These are phyloP conservation scores for Drosophila neutralis DNA, from an alignment of 2,888 invertebrate genomes.

Conservation along the genomic window DNA sequence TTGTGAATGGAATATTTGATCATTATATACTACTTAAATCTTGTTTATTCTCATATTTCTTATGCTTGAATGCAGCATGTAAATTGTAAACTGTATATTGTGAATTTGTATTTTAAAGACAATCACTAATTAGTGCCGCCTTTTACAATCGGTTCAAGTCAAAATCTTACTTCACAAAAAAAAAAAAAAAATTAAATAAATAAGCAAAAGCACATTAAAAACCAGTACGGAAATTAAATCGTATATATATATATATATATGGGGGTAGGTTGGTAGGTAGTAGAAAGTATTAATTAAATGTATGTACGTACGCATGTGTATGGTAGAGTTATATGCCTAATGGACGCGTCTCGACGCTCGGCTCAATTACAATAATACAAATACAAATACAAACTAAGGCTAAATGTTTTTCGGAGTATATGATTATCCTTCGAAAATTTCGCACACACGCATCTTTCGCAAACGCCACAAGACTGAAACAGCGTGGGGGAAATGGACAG, in stretches of 20 bases:
- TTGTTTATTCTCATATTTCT: conserved; percentile 39
- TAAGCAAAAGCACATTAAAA: conserved; percentile 9
- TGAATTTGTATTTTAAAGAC: conserved; percentile 33
- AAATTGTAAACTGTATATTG: conserved; percentile 21
- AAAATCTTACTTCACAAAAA: conserved; percentile 20
- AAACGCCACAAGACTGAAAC: conserved; percentile 2
- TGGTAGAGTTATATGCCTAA: conserved; percentile 35
- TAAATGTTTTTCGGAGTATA: conserved; percentile 36
- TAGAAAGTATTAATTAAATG: conserved; percentile 24
- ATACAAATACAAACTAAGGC: conserved; percentile 53
- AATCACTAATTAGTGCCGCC: conserved; percentile 18
- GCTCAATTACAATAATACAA: conserved; percentile 55
- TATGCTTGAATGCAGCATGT: conserved; percentile 22
- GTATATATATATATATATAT: conserved; percentile 17
- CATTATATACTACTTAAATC: conserved; percentile 56
- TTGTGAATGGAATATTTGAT: conserved; percentile 52
- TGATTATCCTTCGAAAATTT: conserved; percentile 12
- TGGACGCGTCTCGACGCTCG: conserved; percentile 44
- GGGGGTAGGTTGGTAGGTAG: conserved; percentile 4
- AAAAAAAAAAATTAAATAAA: conserved; percentile 9
- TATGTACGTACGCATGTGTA: conserved; percentile 36
- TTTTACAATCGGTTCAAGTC: conserved; percentile 28
- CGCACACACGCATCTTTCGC: conserved; percentile 7
- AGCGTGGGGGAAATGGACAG: neutral
- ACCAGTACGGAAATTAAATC: conserved; percentile 21